Evolutionary conservation across 1,140 invertebrate genomes (phyloP), one percentile per base, ranked within the genome.

Genomic region (Drosophila sp.): DNA sequence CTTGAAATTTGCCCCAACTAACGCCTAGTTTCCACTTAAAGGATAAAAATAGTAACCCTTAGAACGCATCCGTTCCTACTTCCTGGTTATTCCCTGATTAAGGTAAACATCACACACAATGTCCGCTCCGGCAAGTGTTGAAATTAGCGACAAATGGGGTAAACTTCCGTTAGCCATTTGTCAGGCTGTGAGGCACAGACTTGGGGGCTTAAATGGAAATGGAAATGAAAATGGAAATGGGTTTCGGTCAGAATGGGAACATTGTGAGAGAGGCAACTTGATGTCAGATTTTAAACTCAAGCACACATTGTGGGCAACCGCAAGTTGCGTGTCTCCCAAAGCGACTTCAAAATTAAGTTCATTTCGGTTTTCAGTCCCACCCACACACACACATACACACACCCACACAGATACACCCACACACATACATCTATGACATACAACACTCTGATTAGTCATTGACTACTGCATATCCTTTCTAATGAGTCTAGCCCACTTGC

Each of bases 341-440:
- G 76, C 62, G 72, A 80, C 66, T 84, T 71, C 60, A 77, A 86
- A 86, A 86, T 86, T 76, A 83, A 89, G 72, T 72, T 60, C 65
- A 66, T 70, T 69, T 71, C 57, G 61, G 47, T 58, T 66, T 63
- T 56, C 23, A 41, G 61, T 50, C 70, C 79, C 68, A 66, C 66
- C 63, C 71, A 69, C 58, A 33, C 47, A 32, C 47, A 55, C 66
- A 65, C 56, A 38, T 10, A 54, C 27, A 55, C 25, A 68, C 41
- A 58, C 32, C 44, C 3, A 10, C 35, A 38, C 2, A 23, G 7
- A 65, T 38, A 40, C 70, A 69, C 57, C 33, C 44, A 30, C 54
- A 54, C 71, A 68, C 60, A 41, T 10, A 47, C 30, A 58, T 23
- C 17, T 17, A 17, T 1, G 6, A 68, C 55, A 58, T 30, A 55